Percentiles rank a stretch among this genome's conserved stretches.
Conservation (phyloP, 2,888 invertebrate genomes). For the Encarsia formosa region DNA sequence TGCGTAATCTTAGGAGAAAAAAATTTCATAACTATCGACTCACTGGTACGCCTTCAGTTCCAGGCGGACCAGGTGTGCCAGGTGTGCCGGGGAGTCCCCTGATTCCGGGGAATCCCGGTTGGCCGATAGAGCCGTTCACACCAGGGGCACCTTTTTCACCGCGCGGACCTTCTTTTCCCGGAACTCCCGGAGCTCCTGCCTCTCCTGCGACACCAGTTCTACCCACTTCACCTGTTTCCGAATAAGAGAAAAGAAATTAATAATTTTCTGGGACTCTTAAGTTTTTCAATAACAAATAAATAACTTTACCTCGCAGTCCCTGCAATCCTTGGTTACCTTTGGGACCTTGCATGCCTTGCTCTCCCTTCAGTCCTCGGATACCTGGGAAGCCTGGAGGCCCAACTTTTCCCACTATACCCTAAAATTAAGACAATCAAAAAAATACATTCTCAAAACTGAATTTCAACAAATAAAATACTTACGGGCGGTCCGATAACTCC, state of each 20-base stretch:
- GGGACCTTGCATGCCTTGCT: conserved; percentile 68
- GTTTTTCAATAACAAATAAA: too few relatives aligned
- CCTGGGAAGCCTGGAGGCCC: conserved; percentile 85
- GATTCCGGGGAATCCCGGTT: conserved; percentile 79
- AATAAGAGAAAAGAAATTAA: too few relatives aligned
- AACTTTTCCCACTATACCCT: conserved; percentile 77
- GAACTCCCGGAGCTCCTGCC: conserved; percentile 66
- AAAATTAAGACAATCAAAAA: background rate
- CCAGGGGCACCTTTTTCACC: conserved; percentile 80
- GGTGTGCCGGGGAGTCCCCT: conserved; percentile 72
- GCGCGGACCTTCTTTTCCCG: conserved; percentile 76
- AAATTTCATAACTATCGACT: too few relatives aligned
- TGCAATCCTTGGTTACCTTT: conserved; percentile 80
- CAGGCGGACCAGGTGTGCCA: conserved; percentile 70
- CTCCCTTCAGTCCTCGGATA: conserved; percentile 75
- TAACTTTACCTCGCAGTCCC: conserved; percentile 70
- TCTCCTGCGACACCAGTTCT: conserved; percentile 75
- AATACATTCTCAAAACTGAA: conserved; percentile 54
- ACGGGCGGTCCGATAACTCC: conserved; percentile 75
- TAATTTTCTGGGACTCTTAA: too few relatives aligned
- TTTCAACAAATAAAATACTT: conserved; percentile 38
- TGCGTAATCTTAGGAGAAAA: too few relatives aligned
- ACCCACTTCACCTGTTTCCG: conserved; percentile 72
- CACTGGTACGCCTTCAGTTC: conserved; percentile 72
- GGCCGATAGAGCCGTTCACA: conserved; percentile 66